Conservation (phyloP, 2,888 invertebrate genomes). For the Morinoia aosen region DNA sequence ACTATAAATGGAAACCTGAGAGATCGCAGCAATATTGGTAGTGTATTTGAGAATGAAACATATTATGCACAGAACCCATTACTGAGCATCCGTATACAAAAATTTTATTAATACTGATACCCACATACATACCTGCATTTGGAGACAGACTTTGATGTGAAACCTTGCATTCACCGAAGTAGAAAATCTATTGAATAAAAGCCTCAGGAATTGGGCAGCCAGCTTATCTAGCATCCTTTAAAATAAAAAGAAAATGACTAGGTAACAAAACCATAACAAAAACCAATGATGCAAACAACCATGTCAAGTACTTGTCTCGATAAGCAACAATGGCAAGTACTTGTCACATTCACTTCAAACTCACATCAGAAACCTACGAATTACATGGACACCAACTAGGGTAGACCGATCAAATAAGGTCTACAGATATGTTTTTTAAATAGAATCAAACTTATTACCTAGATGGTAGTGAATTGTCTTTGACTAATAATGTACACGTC, state of each 20-base stretch:
- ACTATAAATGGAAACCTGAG: background rate
- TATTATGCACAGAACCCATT: background rate
- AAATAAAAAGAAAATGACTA: background rate
- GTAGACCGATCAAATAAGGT: too few species aligned
- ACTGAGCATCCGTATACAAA: too few species aligned
- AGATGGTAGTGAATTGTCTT: too few species aligned
- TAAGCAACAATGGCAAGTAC: too few species aligned
- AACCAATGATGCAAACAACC: background rate
- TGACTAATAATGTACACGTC: too few species aligned
- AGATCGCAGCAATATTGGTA: background rate
- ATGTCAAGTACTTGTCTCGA: background rate
- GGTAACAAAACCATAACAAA: background rate
- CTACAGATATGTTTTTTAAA: too few species aligned
- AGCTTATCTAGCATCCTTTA: background rate
- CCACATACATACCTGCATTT: background rate
- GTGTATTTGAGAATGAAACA: background rate
- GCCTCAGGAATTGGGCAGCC: background rate
- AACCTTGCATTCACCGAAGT: background rate
- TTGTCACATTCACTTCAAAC: too few species aligned
- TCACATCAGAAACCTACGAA: too few species aligned
- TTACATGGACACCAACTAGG: too few species aligned
- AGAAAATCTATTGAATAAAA: background rate
- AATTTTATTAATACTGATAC: background rate
- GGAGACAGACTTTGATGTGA: background rate
- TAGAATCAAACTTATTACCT: too few species aligned